Conservation (phyloP, 2,797 vertebrate genomes). For the Coregonus suidteri region DNA sequence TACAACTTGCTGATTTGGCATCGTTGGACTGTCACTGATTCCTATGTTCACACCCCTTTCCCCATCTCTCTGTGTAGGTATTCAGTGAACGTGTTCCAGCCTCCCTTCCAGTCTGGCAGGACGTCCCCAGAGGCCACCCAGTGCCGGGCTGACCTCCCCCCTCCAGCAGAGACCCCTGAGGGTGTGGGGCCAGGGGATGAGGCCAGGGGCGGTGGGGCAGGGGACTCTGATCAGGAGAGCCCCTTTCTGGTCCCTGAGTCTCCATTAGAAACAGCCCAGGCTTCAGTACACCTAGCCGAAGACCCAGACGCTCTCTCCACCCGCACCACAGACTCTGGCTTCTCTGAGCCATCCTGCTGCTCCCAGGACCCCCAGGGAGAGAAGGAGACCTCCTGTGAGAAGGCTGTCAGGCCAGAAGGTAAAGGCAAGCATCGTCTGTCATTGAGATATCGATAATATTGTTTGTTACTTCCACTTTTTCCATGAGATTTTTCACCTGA, state of each 20-base stretch:
- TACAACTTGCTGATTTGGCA: background rate
- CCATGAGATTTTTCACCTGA: background rate
- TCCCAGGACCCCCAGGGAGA: slow-evolving; percentile 78
- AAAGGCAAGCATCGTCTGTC: slow-evolving; percentile 13
- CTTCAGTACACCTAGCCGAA: slow-evolving; percentile 52
- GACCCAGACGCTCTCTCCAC: slow-evolving; percentile 67
- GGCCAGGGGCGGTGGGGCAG: slow-evolving; percentile 54
- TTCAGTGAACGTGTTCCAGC: slow-evolving; percentile 96
- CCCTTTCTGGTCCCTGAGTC: slow-evolving; percentile 45
- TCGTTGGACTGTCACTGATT: background rate
- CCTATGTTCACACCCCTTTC: background rate
- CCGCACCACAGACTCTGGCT: slow-evolving; percentile 82
- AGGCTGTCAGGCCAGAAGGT: slow-evolving; percentile 92
- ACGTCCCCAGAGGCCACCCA: slow-evolving; percentile 83
- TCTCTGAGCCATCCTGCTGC: slow-evolving; percentile 78
- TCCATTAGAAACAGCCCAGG: slow-evolving; percentile 33
- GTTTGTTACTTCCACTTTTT: background rate
- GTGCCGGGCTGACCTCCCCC: slow-evolving; percentile 65
- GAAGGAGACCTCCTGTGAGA: slow-evolving; percentile 89
- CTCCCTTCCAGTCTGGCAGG: slow-evolving; percentile 90
- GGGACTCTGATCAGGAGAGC: slow-evolving; percentile 59
- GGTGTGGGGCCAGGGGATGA: slow-evolving; percentile 60
- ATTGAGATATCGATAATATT: background rate
- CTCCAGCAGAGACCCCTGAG: slow-evolving; percentile 64
- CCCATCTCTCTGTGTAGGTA: slow-evolving; percentile 77